Evolutionary conservation across 2,113 vertebrate genomes (phyloP), one percentile per base, ranked within the genome.

Genomic region (Columbina picui): DNA sequence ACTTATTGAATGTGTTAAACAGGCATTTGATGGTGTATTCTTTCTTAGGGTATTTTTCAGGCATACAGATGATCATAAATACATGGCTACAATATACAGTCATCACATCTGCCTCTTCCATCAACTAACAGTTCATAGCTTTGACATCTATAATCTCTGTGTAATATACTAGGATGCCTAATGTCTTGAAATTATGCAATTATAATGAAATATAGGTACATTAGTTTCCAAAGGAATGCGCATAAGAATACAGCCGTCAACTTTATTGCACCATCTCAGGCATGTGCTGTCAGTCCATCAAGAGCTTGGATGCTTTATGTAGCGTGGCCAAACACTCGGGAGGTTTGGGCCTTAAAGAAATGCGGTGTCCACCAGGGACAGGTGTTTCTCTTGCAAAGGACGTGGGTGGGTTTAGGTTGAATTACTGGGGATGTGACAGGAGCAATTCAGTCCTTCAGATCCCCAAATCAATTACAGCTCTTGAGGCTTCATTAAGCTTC

Each of bases 81-180:
- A 52, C 8, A 2, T 13, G 68, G 21, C 4, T 60, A 1, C 39
- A 59, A 21, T 20, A n/a, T 4, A 29, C 0, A 55, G 12, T 39
- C 17, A 19, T 34, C 20, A 1, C 21, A 43, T 6, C 26, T 50
- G 85, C 29, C 52, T 56, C 20, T 52, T 78, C 38, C 16, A 15
- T 52, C 84, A 68, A n/a, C 8, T 75, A 47, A 81, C 3, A 9
- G 12, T 23, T 91, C 56, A 32, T 7, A 65, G 64, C 32, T 87
- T 36, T 57, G 77, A 74, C 61, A 18, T 56, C 69, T 34, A 20
- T 23, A 41, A 59, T 29, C 52, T 34, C 47, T 75, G 3, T 20
- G n/a, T 30, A 52, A 41, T 41, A 14, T 1, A 38, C 7, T 7
- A 59, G 50, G 56, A 15, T 61, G 20, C 23, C 22, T 4, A 21